These are phyloP conservation scores for Penelope pileata DNA, from an alignment of 2,113 vertebrate species.

Conservation along the genomic window DNA sequence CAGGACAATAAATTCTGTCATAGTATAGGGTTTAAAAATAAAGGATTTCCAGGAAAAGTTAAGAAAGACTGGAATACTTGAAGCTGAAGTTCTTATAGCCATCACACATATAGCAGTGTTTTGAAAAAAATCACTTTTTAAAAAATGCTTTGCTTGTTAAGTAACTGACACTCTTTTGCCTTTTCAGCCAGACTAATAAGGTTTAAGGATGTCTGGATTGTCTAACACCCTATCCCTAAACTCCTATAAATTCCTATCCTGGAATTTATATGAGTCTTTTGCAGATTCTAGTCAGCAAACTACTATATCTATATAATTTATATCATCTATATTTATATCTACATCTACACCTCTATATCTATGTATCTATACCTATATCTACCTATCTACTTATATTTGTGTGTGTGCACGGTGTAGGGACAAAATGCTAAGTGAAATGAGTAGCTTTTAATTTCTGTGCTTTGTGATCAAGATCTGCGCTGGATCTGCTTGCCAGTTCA, in stretches of 20 bases:
- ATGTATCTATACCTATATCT: background rate
- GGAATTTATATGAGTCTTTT: background rate
- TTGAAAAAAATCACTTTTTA: background rate
- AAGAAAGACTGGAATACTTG: rapidly evolving
- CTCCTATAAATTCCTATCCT: too few species aligned
- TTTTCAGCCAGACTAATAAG: rapidly evolving
- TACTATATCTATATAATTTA: too few species aligned
- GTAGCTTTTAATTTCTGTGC: background rate
- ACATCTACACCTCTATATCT: background rate
- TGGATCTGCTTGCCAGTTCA: background rate
- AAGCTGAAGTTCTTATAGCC: background rate
- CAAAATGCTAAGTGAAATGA: background rate
- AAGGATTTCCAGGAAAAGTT: background rate
- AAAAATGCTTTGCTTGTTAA: background rate
- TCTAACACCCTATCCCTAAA: background rate
- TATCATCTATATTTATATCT: background rate
- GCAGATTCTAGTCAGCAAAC: background rate
- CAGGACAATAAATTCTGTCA: background rate
- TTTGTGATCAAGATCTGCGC: background rate
- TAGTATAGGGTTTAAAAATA: background rate
- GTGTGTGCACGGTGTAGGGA: too few species aligned
- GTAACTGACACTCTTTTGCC: background rate
- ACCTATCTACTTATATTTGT: background rate
- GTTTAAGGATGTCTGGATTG: background rate
- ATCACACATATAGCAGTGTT: background rate